Evolutionary conservation across 1,140 invertebrate species (phyloP), one percentile per base, ranked within the genome.

Genomic region (Druon quercuslanigerum): DNA sequence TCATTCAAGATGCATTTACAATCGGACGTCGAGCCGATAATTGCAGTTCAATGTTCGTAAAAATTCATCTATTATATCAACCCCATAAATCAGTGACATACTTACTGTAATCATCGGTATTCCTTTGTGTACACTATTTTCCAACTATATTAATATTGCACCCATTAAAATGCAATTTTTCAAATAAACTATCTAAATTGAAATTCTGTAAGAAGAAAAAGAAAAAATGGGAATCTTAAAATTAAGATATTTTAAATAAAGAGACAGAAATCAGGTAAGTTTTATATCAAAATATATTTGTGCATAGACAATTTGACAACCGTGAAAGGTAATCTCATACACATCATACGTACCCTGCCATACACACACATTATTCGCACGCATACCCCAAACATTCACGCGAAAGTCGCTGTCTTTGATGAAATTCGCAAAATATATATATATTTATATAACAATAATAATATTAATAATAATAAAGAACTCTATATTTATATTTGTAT

Each of bases 251-350:
- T 51, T 20, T n/a, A 70, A 83, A 85, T 78, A 52, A 84, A 82
- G 52, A 75, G 5, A 77, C 70, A 81, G 20, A 74, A 82, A 20
- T 14, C 50, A 50, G 76, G 46, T 84, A 85, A 81, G 82, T 92
- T 92, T 91, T 91, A 90, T 92, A 92, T 91, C 91, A 92, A 92
- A 91, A 92, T 92, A 92, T 92, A 92, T 92, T 91, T 91, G 90
- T 91, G 90, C 90, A 90, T 90, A 90, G 89, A 91, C 87, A 91
- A 90, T 83, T 88, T 90, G 91, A 91, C 89, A 90, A 90, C 87
- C 84, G 85, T 91, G 85, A 87, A 85, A 88, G 88, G 89, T 90
- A 91, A 90, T 91, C 83, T 86, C 83, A 85, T 90, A 90, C 86
- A 87, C 85, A 87, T 79, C 85, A 87, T 89, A 85, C 83, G 79